Percentiles rank a stretch among this genome's conserved stretches.
phyloP scores from a whole-genome alignment of 2,888 invertebrate genomes.

The Dinocampus coccinellae region DNA sequence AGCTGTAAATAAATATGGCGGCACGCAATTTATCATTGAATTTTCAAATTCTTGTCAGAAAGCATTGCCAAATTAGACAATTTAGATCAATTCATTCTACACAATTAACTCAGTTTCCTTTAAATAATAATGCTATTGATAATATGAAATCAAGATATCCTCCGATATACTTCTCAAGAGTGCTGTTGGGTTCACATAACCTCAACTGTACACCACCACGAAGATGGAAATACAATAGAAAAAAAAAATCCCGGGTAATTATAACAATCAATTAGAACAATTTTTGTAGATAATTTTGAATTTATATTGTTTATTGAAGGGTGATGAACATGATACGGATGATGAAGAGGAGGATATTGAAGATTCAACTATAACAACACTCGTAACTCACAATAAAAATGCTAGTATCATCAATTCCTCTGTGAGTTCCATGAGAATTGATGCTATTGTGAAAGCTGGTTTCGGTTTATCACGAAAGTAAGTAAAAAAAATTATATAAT shows the following conservation, averaged over 20 bases:
- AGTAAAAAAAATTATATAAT: slow-evolving; percentile 53
- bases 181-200: background rate
- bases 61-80: background rate
- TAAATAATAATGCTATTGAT: background rate
- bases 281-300: background rate
- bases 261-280: background rate
- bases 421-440: slow-evolving; percentile 79
- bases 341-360: slow-evolving; percentile 69
- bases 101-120: background rate
- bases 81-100: background rate
- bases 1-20: too few relatives aligned
- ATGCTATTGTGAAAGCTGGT: slow-evolving; percentile 78
- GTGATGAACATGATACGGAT: slow-evolving; percentile 57
- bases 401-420: slow-evolving; percentile 77
- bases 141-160: background rate
- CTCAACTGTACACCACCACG: background rate
- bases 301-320: background rate
- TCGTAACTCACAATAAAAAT: slow-evolving; percentile 72
- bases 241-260: background rate
- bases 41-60: background rate
- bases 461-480: slow-evolving; percentile 82
- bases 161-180: background rate
- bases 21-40: too few relatives aligned
- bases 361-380: slow-evolving; percentile 69
- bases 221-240: slow-evolving; percentile 7